A percentile compares a stretch with the other conserved stretches of the same genome.
Conservation (phyloP, 2,888 invertebrate species). For the Tetragnatha montana region DNA sequence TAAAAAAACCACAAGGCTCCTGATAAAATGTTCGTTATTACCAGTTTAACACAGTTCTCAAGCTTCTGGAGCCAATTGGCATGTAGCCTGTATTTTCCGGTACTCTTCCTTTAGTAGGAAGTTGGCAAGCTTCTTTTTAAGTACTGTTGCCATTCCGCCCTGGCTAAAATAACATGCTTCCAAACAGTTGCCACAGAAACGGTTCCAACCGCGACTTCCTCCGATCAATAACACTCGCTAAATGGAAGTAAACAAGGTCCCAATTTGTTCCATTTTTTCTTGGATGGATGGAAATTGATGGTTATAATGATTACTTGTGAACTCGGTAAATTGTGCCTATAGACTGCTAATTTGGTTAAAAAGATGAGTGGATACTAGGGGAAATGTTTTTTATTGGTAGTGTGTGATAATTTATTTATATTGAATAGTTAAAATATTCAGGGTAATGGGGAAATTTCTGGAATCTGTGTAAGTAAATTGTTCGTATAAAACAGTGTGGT, state of each 20-base stretch:
- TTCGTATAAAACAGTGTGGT: too few relatives aligned
- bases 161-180: constrained; percentile 55
- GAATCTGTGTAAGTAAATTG: too few relatives aligned
- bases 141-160: constrained; percentile 29
- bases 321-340: too few relatives aligned
- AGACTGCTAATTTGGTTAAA: too few relatives aligned
- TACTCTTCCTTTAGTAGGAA: constrained; percentile 10
- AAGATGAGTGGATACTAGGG: too few relatives aligned
- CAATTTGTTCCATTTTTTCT: neutral
- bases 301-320: neutral
- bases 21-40: neutral
- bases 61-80: constrained; percentile 58
- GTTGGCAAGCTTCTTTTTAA: constrained; percentile 42
- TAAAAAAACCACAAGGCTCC: neutral
- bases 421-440: too few relatives aligned
- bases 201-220: constrained; percentile 47
- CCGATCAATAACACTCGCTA: constrained; percentile 55
- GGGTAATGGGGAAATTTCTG: too few relatives aligned
- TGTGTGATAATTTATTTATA: too few relatives aligned
- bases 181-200: constrained; percentile 52
- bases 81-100: constrained; percentile 33
- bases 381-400: too few relatives aligned
- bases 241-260: constrained; percentile 56
- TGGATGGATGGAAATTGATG: neutral
- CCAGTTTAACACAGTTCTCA: constrained; percentile 35